Evolutionary conservation across 1,140 invertebrate species (phyloP), one percentile per base, ranked within the genome.

Genomic region (Euschistus heros): DNA sequence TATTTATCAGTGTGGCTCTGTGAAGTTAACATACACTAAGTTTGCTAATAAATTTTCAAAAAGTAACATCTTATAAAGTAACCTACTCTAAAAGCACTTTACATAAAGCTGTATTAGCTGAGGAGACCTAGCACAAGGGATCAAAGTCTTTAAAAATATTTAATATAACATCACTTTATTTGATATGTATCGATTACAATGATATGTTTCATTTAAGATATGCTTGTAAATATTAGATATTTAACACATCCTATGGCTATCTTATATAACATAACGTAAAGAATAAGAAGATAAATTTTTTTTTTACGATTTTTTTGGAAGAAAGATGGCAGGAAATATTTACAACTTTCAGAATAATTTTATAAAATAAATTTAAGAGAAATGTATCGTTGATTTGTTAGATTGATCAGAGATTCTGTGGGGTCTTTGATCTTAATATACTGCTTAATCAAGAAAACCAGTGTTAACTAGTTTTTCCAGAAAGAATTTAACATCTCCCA

Each of bases 401-500:
- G 13, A 37, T 37, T 37, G 33, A 37, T 37, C 33, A 37, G 33
- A 37, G 33, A 37, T 37, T 37, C 33, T 37, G 33, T 6, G 13
- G 33, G 33, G 33, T 37, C 33, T 37, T 37, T 37, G 33, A 37
- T 37, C 33, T 10, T 37, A 37, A 37, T 10, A 37, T 37, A 42
- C 42, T 30, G 37, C 44, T 70, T 71, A 95, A 80, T 95, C 92
- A 72, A 97, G 85, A 79, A 97, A 97, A 68, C 94, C 94, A 66
- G 94, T 97, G 76, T 94, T 94, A 52, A 95, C 91, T 68, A 97
- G 83, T 78, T 96, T 95, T 78, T 97, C 93, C 66, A 96, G 81
- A 81, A 97, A 97, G 80, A 97, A 97, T 74, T 95, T 94, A 26
- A 97, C 92, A 74, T 97, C 94, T n/a, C 92, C 92, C 30, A 96